Base-by-base conservation (phyloP, 2,113 vertebrate genomes). In the Vidua macroura region DNA sequence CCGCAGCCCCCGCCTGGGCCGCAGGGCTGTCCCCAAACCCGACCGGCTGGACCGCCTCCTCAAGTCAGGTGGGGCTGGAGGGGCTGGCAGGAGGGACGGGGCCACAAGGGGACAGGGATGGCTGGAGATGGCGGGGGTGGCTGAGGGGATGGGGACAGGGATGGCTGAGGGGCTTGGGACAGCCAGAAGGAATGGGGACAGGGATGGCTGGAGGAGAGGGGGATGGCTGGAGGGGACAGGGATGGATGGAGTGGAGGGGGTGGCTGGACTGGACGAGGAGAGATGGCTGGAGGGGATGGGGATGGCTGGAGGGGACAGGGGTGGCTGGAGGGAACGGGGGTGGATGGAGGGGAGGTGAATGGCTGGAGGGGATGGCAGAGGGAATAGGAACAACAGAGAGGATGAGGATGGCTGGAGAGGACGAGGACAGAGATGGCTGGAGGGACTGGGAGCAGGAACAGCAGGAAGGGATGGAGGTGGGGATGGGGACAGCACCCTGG, bases 31-130 rank as follows among this genome's bases (percentile, higher is more conserved):
- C 33, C 99, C 99, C 76, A 99, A 98, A 91, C 98, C 98, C 2
- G 99, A 99, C 44, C 98, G 99, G 25, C 96, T 99, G 55, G 99
- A 99, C 86, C 97, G 98, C 25, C 98, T 99, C 20, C 97, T 99
- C 14, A 98, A 99, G 93, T 98, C 99, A 98, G 99, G 95, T 93
- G 82, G 49, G 86, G 24, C 69, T 67, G 44, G 22, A 44, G 22
- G 31, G 59, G 44, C 48, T 0, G 3, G 8, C 4, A 7, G 18
- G 13, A 41, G 48, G 28, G 24, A 37, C 18, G 27, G 20, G 56
- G 17, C 15, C 30, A 1, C 20, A 5, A 17, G 44, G 44, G 22
- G 31, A 31, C 25, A 24, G 30, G 10, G 20, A 8, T 19, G 37
- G 53, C 12, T 51, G 46, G 21, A 73, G n/a, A 7, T 0, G 3